Evolutionary conservation across 1,140 invertebrate species (phyloP).

Genomic region (Probaryconus sp.): DNA sequence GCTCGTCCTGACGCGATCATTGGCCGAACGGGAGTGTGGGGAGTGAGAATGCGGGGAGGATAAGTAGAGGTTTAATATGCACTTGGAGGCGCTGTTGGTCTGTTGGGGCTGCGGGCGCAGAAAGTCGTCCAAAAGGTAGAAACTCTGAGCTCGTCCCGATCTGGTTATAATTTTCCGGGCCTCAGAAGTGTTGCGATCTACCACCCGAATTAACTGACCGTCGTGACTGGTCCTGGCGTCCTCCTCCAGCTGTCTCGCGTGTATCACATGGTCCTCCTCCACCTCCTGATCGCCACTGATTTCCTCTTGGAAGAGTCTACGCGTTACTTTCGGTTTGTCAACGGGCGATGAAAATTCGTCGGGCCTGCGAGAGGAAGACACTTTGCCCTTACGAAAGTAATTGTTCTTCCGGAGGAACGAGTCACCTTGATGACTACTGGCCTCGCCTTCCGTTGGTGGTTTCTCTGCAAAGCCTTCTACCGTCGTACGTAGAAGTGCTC

Average conservation of each 20-base stretch:
- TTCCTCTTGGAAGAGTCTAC: constrained; percentile 66
- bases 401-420: constrained; percentile 63
- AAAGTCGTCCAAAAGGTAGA: constrained; percentile 79
- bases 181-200: constrained; percentile 50
- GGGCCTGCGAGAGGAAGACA: constrained; percentile 64
- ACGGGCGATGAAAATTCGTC: constrained; percentile 61
- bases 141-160: constrained; percentile 76
- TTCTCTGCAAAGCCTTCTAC: constrained; percentile 25
- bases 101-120: constrained; percentile 74
- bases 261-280: constrained; percentile 41
- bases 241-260: constrained; percentile 27
- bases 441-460: not conserved
- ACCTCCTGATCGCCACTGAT: constrained; percentile 22
- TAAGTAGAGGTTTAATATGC: constrained; percentile 67
- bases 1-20: constrained; percentile 58
- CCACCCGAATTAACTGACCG: constrained; percentile 20
- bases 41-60: constrained; percentile 62
- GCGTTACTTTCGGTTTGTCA: constrained; percentile 68
- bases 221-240: constrained; percentile 35
- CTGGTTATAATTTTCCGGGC: constrained; percentile 61
- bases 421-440: not conserved
- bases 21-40: constrained; percentile 49
- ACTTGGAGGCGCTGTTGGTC: constrained; percentile 59
- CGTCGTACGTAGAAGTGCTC: constrained; percentile 76
- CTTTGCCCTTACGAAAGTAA: no score